Evolutionary conservation across 2,797 vertebrate species (phyloP).

Genomic region (Ispidina picta): DNA sequence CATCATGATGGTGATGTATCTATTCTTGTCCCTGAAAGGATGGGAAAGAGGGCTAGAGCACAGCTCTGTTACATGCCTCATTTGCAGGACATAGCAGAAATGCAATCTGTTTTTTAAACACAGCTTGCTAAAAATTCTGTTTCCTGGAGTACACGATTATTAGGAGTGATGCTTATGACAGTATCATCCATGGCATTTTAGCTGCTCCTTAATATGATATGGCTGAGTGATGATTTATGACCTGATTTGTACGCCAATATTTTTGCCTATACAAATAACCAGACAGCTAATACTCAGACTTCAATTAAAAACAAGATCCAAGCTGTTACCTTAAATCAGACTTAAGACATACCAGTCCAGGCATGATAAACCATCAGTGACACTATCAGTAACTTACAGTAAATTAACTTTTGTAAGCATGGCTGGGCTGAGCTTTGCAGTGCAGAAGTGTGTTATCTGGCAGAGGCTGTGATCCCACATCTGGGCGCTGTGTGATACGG

Average conservation of each 20-base stretch:
- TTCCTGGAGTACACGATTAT: background rate
- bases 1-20: background rate
- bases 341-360: background rate
- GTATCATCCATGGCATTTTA: background rate
- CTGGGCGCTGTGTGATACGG: background rate
- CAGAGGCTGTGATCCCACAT: background rate
- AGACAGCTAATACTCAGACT: background rate
- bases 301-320: background rate
- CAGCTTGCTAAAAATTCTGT: background rate
- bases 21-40: background rate
- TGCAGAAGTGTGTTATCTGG: background rate
- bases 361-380: background rate
- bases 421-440: background rate
- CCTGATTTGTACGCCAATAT: background rate
- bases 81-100: background rate
- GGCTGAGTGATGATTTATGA: background rate
- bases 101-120: background rate
- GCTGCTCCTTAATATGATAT: background rate
- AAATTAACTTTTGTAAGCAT: background rate
- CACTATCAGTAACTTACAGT: background rate
- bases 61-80: background rate
- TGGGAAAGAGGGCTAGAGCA: background rate
- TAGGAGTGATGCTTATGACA: background rate
- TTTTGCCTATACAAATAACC: background rate
- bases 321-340: background rate